A percentile compares a stretch with the other conserved stretches of the same genome.
phyloP scores from a whole-genome alignment of 2,888 invertebrate genomes.

The Pecten maximus region DNA sequence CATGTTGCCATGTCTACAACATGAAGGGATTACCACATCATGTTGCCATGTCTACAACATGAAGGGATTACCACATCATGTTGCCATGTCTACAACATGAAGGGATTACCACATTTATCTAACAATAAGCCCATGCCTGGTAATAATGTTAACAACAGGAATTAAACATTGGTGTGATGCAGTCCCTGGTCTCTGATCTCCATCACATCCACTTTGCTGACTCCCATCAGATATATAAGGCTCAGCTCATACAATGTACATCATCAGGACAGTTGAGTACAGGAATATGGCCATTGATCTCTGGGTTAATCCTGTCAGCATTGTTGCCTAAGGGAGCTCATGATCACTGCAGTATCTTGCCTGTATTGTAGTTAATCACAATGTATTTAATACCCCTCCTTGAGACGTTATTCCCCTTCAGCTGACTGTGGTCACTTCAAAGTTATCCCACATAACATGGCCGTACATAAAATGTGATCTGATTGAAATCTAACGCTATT shows the following conservation, averaged over 20 bases:
- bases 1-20: no score
- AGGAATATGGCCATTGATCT: background rate
- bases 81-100: no score
- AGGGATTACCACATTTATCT: no score
- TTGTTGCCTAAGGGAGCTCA: background rate
- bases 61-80: no score
- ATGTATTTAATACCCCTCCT: conserved; percentile 13
- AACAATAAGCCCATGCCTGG: no score
- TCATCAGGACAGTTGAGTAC: background rate
- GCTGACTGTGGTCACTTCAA: conserved; percentile 9
- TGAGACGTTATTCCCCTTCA: background rate
- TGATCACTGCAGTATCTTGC: background rate
- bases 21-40: no score
- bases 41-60: no score
- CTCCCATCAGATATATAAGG: background rate
- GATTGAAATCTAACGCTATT: background rate
- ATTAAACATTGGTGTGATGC: background rate
- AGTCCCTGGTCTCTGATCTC: background rate
- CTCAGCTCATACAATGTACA: background rate
- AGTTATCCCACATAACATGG: background rate
- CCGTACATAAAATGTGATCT: background rate
- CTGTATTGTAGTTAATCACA: background rate
- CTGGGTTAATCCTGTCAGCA: background rate
- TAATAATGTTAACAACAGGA: background rate
- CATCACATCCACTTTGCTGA: background rate